Evolutionary conservation across 2,113 vertebrate species (phyloP), one percentile per base, ranked within the genome.

Genomic region (Proteles cristata): DNA sequence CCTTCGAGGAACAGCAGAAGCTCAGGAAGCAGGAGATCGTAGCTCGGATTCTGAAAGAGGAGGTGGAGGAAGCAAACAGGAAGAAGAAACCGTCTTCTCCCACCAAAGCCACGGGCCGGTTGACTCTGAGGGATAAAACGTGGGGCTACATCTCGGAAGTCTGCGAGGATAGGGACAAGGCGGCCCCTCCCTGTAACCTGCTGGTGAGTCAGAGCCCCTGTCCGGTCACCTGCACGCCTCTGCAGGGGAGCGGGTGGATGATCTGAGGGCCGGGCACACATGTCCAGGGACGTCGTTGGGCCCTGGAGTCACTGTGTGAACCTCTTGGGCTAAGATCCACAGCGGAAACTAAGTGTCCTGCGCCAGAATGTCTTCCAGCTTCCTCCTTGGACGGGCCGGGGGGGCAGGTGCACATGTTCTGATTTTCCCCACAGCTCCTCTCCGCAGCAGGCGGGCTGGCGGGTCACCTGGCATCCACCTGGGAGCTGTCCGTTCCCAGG

Each of bases 21-120:
- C 97, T 98, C 90, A 98, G 98, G 58, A 99, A 98, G 97, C 97
- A 98, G 31, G 99, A 99, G 92, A 99, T 99, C 4, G 98, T 99
- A 4, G 96, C 98, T 86, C 98, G 97, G 89, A 98, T 99, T 92
- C 97, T 99, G 91, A 98, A 97, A 97, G 99, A 99, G 97, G 98
- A 98, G 81, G 97, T 98, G 14, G 76, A 96, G 69, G 53, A 96
- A 23, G 97, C 94, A 33, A 99, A 96, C 81, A 95, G 80, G 76
- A 98, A 93, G 82, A 98, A 71, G 74, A 77, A 79, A 0, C 98
- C 65, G 19, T 80, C 55, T 0, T 25, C n/a, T 0, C 43, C 5
- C 26, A 58, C 31, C 65, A 58, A 3, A n/a, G 1, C 61, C 31
- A 1, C 4, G 9, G 89, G 11, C 88, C 81, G 77, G 3, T 6